These are phyloP conservation scores for Neodiprion lecontei DNA, from an alignment of 1,140 invertebrate species.

Conservation along the genomic window DNA sequence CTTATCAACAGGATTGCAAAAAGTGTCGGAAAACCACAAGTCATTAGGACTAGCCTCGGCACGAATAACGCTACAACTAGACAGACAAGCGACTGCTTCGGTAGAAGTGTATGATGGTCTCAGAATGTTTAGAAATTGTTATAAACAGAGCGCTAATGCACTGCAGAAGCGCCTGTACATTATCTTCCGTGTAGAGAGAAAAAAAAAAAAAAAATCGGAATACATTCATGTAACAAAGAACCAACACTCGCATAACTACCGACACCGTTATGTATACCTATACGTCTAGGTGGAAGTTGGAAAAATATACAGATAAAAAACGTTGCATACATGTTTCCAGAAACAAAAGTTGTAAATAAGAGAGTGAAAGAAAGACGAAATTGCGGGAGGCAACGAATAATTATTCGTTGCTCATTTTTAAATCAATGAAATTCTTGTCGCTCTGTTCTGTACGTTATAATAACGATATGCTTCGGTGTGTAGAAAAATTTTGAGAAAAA, in stretches of 20 bases:
- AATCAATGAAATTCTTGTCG: no score
- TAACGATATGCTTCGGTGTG: no score
- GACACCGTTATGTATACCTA: no score
- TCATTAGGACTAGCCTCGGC: constrained; percentile 46
- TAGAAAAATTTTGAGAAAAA: no score
- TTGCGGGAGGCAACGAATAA: no score
- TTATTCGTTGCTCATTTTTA: no score
- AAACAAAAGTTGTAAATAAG: no score
- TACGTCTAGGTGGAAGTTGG: no score
- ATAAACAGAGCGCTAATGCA: constrained; percentile 61
- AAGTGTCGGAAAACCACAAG: constrained; percentile 43
- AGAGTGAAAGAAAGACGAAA: no score
- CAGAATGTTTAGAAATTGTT: constrained; percentile 58
- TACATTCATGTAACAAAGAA: background rate
- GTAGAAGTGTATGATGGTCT: constrained; percentile 52
- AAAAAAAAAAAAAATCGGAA: background rate
- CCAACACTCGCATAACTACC: background rate
- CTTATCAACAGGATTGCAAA: background rate
- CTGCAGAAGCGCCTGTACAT: constrained; percentile 59
- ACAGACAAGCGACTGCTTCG: constrained; percentile 50
- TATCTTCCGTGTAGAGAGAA: constrained; percentile 29
- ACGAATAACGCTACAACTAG: constrained; percentile 42
- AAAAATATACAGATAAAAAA: no score
- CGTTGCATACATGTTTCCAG: no score
- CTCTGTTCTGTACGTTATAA: no score